A percentile compares a stretch with the other conserved stretches of the same genome.
These are phyloP conservation scores for Neodiprion pinetum DNA, from an alignment of 1,140 invertebrate species.

Conservation along the genomic window DNA sequence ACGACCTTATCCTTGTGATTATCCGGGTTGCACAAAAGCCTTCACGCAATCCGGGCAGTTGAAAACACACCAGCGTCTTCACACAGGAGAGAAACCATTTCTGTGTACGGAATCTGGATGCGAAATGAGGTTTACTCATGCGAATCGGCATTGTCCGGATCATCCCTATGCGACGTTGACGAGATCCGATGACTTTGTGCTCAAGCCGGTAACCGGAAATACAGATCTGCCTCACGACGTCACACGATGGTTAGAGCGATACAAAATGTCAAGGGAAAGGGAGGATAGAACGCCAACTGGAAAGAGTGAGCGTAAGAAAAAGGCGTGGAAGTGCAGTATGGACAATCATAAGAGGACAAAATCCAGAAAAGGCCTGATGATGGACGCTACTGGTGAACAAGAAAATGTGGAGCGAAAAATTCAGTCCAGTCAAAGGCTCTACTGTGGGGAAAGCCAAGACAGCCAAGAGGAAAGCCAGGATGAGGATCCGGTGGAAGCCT, in stretches of 20 bases:
- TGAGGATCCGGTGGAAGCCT: conserved; percentile 50
- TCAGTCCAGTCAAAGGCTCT: conserved; percentile 44
- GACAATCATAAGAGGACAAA: conserved; percentile 49
- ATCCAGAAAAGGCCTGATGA: conserved; percentile 56
- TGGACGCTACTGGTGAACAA: conserved; percentile 54
- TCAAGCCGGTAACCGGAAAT: conserved; percentile 62
- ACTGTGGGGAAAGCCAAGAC: conserved; percentile 50
- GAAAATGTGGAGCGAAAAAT: conserved; percentile 50
- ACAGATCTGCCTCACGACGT: conserved; percentile 66
- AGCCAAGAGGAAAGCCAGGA: conserved; percentile 59
- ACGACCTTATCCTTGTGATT: conserved; percentile 80
- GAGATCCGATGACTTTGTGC: conserved; percentile 64
- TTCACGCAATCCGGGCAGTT: conserved; percentile 87
- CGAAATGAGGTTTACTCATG: conserved; percentile 79
- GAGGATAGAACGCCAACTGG: conserved; percentile 61
- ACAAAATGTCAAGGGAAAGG: conserved; percentile 55
- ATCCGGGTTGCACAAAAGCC: conserved; percentile 75
- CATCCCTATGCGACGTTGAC: conserved; percentile 68
- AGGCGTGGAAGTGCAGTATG: conserved; percentile 50
- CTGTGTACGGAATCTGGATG: conserved; percentile 73
- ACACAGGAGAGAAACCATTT: conserved; percentile 86
- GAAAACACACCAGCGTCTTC: conserved; percentile 82
- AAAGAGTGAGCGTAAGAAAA: conserved; percentile 56
- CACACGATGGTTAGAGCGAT: conserved; percentile 66
- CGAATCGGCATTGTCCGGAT: conserved; percentile 77